Evolutionary conservation across 2,113 vertebrate genomes (phyloP), one percentile per base, ranked within the genome.

Genomic region (Sylvilagus bachmani): DNA sequence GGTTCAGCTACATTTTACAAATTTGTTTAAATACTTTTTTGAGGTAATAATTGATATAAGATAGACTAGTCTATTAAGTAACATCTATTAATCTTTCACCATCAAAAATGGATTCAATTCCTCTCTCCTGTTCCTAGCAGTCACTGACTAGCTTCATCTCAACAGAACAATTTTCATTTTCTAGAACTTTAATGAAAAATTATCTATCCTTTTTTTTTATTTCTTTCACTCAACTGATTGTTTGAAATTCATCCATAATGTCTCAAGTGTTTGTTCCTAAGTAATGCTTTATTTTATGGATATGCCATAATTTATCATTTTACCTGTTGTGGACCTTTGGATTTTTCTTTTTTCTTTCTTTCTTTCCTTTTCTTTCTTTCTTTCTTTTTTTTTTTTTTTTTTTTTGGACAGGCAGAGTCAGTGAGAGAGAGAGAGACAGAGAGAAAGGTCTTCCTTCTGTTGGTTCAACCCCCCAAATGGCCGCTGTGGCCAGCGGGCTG

Each of bases 131-230:
- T 74, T 74, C 33, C 66, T n/a, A 22, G 17, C 33, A 75, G 51
- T 58, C 24, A 64, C n/a, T n/a, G 2, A 55, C 51, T 49, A 66
- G 21, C 38, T 88, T 89, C 92, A 33, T 91, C 33, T 69, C 1
- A 80, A 51, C 36, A 89, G 25, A 29, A 90, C 79, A 31, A 29
- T 82, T 96, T 77, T n/a, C 22, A 67, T 81, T 93, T 91, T 96
- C 33, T 89, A 61, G 33, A 93, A 81, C 91, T 67, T 78, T 55
- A 96, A 74, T 16, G 29, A n/a, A 84, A 92, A 80, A 83, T 25
- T 81, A n/a, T 58, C 2, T 53, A 80, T 17, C 5, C 27, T 16
- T 69, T 88, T 88, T 86, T 61, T 21, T 91, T 44, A 36, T 21
- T 91, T 83, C 75, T 78, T 90, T 67, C 21, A 16, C 8, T 86